phyloP scores from a whole-genome alignment of 1,140 invertebrate species.

The Caenorhabditis inopinata region DNA sequence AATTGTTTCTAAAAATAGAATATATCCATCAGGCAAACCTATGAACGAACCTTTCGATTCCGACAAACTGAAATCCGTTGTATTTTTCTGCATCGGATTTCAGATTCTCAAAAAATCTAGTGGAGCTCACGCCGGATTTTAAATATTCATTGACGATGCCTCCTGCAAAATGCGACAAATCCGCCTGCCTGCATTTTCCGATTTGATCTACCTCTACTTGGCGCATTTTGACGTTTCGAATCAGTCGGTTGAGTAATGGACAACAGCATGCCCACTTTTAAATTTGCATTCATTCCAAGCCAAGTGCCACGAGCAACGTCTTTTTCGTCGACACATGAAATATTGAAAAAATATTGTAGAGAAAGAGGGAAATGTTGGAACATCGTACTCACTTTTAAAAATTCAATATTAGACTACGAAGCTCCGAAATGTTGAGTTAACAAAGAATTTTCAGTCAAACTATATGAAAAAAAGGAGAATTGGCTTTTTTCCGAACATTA shows the following conservation, averaged over 20 bases:
- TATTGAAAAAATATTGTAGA: too few relatives aligned
- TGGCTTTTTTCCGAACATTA: too few relatives aligned
- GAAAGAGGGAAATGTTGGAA: too few relatives aligned
- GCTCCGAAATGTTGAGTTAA: too few relatives aligned
- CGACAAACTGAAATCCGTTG: conserved; percentile 55
- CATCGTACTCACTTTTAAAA: too few relatives aligned
- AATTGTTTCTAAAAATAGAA: neutral
- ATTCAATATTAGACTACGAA: too few relatives aligned
- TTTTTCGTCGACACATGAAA: conserved; percentile 54
- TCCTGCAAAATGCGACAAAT: neutral
- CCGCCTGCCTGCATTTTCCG: neutral
- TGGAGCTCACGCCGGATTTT: conserved; percentile 39
- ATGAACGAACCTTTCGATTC: conserved; percentile 43
- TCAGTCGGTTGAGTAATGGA: conserved; percentile 52
- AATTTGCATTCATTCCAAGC: conserved; percentile 48
- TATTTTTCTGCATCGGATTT: conserved; percentile 26
- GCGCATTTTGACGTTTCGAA: conserved; percentile 19
- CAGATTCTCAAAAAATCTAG: conserved; percentile 42
- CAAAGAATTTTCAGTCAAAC: too few relatives aligned
- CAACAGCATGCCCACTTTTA: conserved; percentile 52
- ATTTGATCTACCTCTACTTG: conserved; percentile 54
- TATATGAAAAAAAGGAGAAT: too few relatives aligned
- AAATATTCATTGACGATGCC: conserved; percentile 30
- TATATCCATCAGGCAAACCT: conserved; percentile 21
- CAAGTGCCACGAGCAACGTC: conserved; percentile 51